These are phyloP conservation scores for Ectemnius cavifrons DNA, from an alignment of 2,888 invertebrate genomes.

Conservation along the genomic window DNA sequence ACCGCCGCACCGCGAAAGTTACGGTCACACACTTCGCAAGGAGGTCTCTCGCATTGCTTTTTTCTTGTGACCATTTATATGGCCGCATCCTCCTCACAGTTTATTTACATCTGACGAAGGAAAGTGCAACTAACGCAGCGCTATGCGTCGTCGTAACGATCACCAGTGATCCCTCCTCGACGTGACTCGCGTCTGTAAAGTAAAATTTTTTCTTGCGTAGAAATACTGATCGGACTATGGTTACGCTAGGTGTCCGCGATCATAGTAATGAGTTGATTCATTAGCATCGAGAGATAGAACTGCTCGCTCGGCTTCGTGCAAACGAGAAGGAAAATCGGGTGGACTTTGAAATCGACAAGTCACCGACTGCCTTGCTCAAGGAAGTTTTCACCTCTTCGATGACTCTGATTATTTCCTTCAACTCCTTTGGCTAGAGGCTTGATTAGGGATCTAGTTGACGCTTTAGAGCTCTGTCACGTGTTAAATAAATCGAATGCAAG, in stretches of 20 bases:
- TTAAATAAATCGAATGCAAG: conserved; percentile 4
- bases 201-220: conserved; percentile 52
- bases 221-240: conserved; percentile 52
- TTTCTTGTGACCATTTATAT: conserved; percentile 38
- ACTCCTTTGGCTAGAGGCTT: too few species aligned
- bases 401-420: conserved; percentile 15
- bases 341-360: too few species aligned
- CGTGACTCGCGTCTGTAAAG: conserved; percentile 22
- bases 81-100: conserved; percentile 37
- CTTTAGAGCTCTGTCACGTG: too few species aligned
- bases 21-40: conserved; percentile 1
- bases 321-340: neutral
- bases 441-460: too few species aligned
- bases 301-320: neutral
- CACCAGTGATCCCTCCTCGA: conserved; percentile 20
- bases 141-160: conserved; percentile 38
- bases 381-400: conserved; percentile 5
- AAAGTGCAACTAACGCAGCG: conserved; percentile 44
- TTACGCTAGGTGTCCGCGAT: conserved; percentile 5
- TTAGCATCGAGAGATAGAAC: neutral
- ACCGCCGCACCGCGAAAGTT: conserved; percentile 41
- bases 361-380: neutral
- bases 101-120: conserved; percentile 65
- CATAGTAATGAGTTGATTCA: conserved; percentile 25
- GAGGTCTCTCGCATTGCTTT: conserved; percentile 48